Base-by-base conservation (phyloP, 2,113 vertebrate genomes). In the Paradoxurus hermaphroditus region DNA sequence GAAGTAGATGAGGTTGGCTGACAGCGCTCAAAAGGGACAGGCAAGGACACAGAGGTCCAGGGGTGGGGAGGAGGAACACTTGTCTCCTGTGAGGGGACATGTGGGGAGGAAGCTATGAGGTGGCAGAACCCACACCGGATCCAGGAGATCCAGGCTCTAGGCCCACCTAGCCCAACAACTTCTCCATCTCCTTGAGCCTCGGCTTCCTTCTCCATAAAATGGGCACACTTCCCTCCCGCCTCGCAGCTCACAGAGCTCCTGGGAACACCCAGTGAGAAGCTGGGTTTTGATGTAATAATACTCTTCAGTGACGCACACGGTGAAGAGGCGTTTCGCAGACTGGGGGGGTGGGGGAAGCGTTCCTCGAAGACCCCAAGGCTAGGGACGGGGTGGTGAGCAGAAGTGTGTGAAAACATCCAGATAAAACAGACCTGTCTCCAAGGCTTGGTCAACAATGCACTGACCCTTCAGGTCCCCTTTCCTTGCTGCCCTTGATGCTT, bases 191-290 rank as follows among this genome's bases (percentile, higher is more conserved):
- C 36, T 12, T 63, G 19, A 88, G 65, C 83, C 90, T 97, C 72
- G 39, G 44, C 46, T 91, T 96, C 59, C n/a, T 39, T 11, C 67
- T 82, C 89, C 78, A 25, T 65, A 49, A 67, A 97, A 89, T 63
- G 73, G 90, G 56, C 44, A 29, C 62, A 77, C 34, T 70, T 75
- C 36, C 68, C 31, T 78, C 15, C 68, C 3, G 34, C 83, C 68
- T 67, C 62, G 1, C 56, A 8, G 44, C 31, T 12, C 81, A 39
- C 65, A 12, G 85, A 62, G 41, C 46, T 34, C 65, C 89, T 1
- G 4, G 59, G 34, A 89, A 34, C 9, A 14, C 62, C 62, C 70
- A 1, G 21, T 12, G 44, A 53, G 29, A 81, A 78, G 77, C 34
- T 62, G 11, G n/a, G 41, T 51, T 84, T 29, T 27, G 56, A 78